Base-by-base conservation (phyloP, 2,113 vertebrate genomes). In the Illadopsis cleaveri region DNA sequence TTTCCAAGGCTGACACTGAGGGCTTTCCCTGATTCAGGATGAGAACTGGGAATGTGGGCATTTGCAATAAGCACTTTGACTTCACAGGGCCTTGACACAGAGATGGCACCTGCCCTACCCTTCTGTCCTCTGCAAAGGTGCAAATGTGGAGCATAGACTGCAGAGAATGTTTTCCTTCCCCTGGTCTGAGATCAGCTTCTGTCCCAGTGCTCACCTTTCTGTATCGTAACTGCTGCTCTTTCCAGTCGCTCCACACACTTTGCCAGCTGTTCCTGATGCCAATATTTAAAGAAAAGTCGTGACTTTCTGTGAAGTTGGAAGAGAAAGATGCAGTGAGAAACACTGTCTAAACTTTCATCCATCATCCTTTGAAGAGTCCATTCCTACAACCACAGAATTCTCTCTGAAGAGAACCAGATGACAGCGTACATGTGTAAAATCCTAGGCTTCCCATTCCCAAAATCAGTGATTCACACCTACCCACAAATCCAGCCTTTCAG, bases 251-350 rank as follows among this genome's bases (percentile, higher is more conserved):
- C 95, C 68, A 98, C 60, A 40, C 73, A 95, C 37, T 96, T 95
- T 35, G 94, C 84, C 93, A 98, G 88, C 72, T 98, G 93, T 5
- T 98, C 98, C 88, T 98, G 98, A 76, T 98, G 98, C 98, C 98
- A 98, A 64, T 98, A 98, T 69, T 98, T 98, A 80, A 98, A 98
- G 94, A 98, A 98, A 82, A 98, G 96, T 16, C 97, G 95, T 17
- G 97, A 96, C 23, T 97, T 98, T 45, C 98, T 98, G 75, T 51
- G 54, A 82, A 88, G 40, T 68, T 35, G 37, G 54, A 54, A 87
- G 16, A 94, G 15, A 94, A 93, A 60, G 28, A 53, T 57, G 33
- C 28, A 58, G 17, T 58, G 33, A 90, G 51, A 90, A 82, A 78
- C 4, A 54, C 11, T n/a, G n/a, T 53, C 33, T 58, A 53, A 65